Base-by-base conservation (phyloP, 2,888 invertebrate species). In the Saturnia pavonia region DNA sequence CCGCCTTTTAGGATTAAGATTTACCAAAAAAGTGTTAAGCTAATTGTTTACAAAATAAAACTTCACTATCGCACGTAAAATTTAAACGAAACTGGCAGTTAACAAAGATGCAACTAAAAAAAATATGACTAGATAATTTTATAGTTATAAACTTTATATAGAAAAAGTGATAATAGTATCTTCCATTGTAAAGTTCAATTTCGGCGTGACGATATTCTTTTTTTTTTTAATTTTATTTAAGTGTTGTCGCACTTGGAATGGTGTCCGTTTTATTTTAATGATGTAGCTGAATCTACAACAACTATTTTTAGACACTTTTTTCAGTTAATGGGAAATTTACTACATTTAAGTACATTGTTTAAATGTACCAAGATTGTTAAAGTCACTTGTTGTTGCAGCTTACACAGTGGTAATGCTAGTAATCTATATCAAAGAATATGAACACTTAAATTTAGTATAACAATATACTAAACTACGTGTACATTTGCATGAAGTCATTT, bases 1-100 rank as follows among this genome's bases (percentile, higher is more conserved):
- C 91, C 91, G 91, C 91, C 91, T 91, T 88, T 85, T 91, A 90
- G 89, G 80, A 81, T 82, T 89, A 89, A 90, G 89, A 85, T 81
- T 85, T 85, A 87, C 80, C 79, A 81, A 83, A 82, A 80, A 77
- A 68, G 12, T 68, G 40, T 83, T 27, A 81, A 83, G 80, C n/a
- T 77, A 82, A 79, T 81, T 81, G 78, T 65, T 65, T 65, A 40
- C n/a, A 16, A 19, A 34, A n/a, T 63, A 40, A 34, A n/a, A 65
- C 40, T 65, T 40, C 65, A 34, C n/a, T 6, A 65, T 65, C n/a
- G 40, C 40, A 63, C 12, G 57, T 40, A 65, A 65, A 40, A 9
- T 16, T 40, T 16, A 19, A 65, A 65, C 57, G 12, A 40, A 65
- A 65, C 16, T 65, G 65, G 65, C 65, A 65, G 57, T 65, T 34